Evolutionary conservation across 2,797 vertebrate species (phyloP).

Genomic region (Gastrophryne carolinensis): DNA sequence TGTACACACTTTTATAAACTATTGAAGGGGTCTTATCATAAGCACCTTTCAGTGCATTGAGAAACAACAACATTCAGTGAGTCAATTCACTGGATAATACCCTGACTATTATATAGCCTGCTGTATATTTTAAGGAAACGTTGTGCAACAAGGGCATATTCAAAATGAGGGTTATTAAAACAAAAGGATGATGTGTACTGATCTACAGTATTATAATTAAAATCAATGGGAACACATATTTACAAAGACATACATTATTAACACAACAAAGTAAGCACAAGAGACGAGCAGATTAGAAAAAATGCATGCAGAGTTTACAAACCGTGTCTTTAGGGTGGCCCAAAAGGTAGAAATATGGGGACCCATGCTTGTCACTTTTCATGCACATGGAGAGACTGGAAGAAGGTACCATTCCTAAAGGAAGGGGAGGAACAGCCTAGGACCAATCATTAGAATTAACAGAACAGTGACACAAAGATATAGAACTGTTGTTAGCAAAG

Average conservation of each 20-base stretch:
- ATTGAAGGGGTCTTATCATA: too few species aligned
- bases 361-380: slow-evolving; percentile 99
- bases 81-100: too few species aligned
- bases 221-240: background rate
- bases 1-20: too few species aligned
- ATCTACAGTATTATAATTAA: background rate
- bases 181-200: background rate
- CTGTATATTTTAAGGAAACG: too few species aligned
- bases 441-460: slow-evolving; percentile 99
- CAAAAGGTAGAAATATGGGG: slow-evolving; percentile 99
- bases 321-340: slow-evolving; percentile 99
- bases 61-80: too few species aligned
- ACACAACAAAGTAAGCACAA: slow-evolving; percentile 61
- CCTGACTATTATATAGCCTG: too few species aligned
- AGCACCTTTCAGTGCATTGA: too few species aligned
- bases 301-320: slow-evolving; percentile 92
- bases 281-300: slow-evolving; percentile 66
- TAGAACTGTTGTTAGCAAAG: slow-evolving; percentile 82
- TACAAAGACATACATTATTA: slow-evolving; percentile 9
- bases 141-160: too few species aligned
- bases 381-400: slow-evolving; percentile 99
- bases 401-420: slow-evolving; percentile 98
- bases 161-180: background rate
- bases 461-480: slow-evolving; percentile 87
- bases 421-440: slow-evolving; percentile 99